Percentiles rank a stretch among this genome's conserved stretches.
These are phyloP conservation scores for Orius laevigatus DNA, from an alignment of 1,140 invertebrate genomes.

Conservation along the genomic window DNA sequence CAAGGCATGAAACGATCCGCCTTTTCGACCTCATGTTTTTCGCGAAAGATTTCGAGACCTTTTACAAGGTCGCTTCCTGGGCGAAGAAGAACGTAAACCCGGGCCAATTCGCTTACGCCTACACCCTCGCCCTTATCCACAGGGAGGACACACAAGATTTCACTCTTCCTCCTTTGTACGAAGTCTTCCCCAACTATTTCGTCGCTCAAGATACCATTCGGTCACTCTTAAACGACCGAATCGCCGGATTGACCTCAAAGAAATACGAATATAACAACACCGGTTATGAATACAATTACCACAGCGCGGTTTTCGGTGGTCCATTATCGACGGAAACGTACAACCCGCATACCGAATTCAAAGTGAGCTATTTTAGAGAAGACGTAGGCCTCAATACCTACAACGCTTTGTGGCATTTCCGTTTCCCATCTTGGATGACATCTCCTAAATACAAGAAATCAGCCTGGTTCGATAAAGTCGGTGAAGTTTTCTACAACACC, in stretches of 20 bases:
- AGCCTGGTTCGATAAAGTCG: constrained; percentile 30
- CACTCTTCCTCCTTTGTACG: constrained; percentile 43
- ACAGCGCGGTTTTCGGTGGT: not conserved
- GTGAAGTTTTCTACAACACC: constrained; percentile 24
- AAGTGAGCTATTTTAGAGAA: constrained; percentile 45
- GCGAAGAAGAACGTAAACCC: constrained; percentile 42
- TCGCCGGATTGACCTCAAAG: too few relatives aligned
- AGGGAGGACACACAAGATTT: constrained; percentile 39
- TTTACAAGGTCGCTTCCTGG: constrained; percentile 46
- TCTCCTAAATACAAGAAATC: constrained; percentile 34
- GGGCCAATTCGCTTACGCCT: constrained; percentile 41
- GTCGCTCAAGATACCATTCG: not conserved
- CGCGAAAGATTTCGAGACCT: constrained; percentile 43
- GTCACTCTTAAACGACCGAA: too few relatives aligned
- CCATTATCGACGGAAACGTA: constrained; percentile 17
- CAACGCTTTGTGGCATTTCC: constrained; percentile 37
- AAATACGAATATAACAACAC: not conserved
- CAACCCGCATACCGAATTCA: constrained; percentile 17
- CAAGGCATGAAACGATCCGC: constrained; percentile 39
- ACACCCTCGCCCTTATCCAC: constrained; percentile 40
- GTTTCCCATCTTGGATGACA: constrained; percentile 45
- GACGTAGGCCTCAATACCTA: constrained; percentile 49
- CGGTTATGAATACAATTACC: not conserved
- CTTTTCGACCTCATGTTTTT: constrained; percentile 50
- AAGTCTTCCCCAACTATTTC: constrained; percentile 39